phyloP scores from a whole-genome alignment of 2,113 vertebrate genomes.

The Leucopsar rothschildi region DNA sequence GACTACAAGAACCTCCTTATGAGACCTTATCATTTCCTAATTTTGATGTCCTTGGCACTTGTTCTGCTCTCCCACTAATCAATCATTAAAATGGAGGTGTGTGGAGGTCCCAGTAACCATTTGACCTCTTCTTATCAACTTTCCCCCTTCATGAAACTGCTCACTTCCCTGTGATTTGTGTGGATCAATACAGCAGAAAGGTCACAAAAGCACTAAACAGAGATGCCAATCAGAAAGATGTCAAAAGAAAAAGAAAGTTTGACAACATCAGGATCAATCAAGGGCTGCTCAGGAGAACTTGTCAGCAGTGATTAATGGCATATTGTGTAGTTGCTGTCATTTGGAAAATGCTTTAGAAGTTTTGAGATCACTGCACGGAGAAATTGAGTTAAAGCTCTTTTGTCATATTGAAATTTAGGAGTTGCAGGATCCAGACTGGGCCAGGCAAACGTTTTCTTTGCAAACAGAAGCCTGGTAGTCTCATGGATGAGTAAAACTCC shows the following conservation, averaged over 20 bases:
- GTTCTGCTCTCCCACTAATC: neutral
- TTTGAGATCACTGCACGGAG: neutral
- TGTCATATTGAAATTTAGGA: neutral
- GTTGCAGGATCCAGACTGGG: neutral
- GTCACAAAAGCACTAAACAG: slow-evolving; percentile 46
- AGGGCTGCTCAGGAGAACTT: neutral
- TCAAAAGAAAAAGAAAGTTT: slow-evolving; percentile 60
- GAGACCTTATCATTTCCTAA: neutral
- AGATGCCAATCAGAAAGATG: slow-evolving; percentile 16
- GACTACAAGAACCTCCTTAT: neutral
- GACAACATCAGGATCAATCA: slow-evolving; percentile 62
- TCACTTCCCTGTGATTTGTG: slow-evolving; percentile 3
- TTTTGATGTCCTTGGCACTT: slow-evolving; percentile 1
- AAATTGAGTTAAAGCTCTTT: neutral
- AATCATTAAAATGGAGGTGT: neutral
- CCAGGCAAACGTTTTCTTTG: neutral
- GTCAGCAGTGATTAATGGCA: slow-evolving; percentile 54
- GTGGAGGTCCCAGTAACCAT: neutral
- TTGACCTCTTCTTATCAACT: slow-evolving; percentile 40
- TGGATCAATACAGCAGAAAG: slow-evolving; percentile 50
- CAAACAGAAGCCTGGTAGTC: neutral
- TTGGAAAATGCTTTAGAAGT: neutral
- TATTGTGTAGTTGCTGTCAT: neutral
- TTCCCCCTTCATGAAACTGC: neutral
- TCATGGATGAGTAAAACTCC: neutral